These are phyloP conservation scores for Eolophus roseicapilla DNA, from an alignment of 2,113 vertebrate species.

Conservation along the genomic window DNA sequence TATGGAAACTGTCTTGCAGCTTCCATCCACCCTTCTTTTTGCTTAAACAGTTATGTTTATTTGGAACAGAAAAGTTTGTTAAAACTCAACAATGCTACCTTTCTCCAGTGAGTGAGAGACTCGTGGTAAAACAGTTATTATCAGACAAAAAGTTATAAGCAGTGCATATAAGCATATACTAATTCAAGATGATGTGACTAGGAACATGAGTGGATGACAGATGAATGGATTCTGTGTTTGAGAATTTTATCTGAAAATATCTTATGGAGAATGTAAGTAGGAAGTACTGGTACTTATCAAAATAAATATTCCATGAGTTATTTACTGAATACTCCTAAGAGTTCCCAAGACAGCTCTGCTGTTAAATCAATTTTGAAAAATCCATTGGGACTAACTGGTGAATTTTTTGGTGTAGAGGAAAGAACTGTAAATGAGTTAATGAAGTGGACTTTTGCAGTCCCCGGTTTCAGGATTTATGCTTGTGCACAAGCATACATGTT, in stretches of 20 bases:
- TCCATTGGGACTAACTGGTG: background rate
- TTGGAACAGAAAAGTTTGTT: background rate
- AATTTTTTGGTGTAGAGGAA: background rate
- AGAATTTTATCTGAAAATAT: background rate
- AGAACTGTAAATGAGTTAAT: slow-evolving; percentile 7
- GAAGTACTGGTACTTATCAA: background rate
- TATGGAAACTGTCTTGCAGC: background rate
- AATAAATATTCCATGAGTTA: background rate
- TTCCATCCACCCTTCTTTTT: background rate
- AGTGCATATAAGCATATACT: background rate
- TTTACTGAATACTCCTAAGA: background rate
- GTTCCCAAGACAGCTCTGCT: background rate
- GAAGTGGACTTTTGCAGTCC: background rate
- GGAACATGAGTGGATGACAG: background rate
- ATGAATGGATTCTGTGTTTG: background rate
- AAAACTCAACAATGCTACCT: background rate
- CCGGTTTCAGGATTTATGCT: background rate
- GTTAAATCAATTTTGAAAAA: slow-evolving; percentile 30
- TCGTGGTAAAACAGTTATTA: background rate
- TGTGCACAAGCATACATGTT: background rate
- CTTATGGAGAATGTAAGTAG: background rate
- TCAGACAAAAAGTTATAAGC: background rate
- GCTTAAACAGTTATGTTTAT: background rate
- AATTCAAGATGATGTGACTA: background rate
- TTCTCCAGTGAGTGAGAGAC: background rate